These are phyloP conservation scores for Cyprinodon tularosa DNA, from an alignment of 2,113 vertebrate species.

Conservation along the genomic window DNA sequence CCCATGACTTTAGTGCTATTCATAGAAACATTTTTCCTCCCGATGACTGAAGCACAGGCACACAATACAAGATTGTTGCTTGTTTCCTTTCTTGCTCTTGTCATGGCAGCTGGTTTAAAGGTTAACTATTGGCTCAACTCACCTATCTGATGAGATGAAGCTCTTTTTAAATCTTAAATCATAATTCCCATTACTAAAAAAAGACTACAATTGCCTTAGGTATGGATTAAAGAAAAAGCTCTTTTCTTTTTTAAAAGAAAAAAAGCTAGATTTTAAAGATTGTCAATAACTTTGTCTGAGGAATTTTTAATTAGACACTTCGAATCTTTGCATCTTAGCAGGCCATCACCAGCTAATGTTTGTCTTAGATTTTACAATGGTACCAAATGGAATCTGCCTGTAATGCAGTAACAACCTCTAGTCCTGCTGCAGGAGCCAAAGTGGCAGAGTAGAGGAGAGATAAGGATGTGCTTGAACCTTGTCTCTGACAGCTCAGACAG, in stretches of 20 bases:
- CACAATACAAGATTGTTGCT: not conserved
- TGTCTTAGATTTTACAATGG: not conserved
- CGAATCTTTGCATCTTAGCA: constrained; percentile 1
- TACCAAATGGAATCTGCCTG: constrained; percentile 25
- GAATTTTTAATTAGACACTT: not conserved
- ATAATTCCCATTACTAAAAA: not conserved
- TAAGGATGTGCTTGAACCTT: constrained; percentile 60
- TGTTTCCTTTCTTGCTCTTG: not conserved
- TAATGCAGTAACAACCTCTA: constrained; percentile 1
- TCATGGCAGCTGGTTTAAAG: not conserved
- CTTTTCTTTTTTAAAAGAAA: too few species aligned
- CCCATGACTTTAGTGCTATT: not conserved
- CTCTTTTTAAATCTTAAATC: not conserved
- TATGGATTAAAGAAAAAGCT: too few species aligned
- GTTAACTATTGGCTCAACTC: not conserved
- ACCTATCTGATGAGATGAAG: not conserved
- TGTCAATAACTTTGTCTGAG: not conserved
- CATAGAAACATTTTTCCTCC: not conserved
- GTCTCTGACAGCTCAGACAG: constrained; percentile 47
- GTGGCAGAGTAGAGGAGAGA: constrained; percentile 38
- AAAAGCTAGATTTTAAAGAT: not conserved
- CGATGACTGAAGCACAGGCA: not conserved
- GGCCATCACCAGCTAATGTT: constrained; percentile 12
- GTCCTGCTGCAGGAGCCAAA: constrained; percentile 40
- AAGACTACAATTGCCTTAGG: not conserved